These are phyloP conservation scores for Masticophis lateralis DNA, from an alignment of 2,797 vertebrate genomes.

Conservation along the genomic window DNA sequence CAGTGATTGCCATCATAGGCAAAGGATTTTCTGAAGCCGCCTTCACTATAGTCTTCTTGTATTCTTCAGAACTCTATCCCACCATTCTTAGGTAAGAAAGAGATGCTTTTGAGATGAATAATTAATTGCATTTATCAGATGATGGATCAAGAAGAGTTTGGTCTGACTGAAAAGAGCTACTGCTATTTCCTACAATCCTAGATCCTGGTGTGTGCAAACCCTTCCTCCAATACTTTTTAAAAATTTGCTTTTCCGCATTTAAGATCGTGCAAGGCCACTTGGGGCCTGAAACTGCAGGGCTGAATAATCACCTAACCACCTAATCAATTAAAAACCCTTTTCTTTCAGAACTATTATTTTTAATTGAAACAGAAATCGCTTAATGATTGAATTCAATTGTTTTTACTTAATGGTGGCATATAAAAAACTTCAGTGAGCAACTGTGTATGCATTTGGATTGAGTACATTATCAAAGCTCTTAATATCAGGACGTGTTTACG, in stretches of 20 bases:
- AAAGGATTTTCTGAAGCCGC: constrained; percentile 83
- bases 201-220: background rate
- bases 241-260: background rate
- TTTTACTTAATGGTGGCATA: background rate
- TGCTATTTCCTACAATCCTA: background rate
- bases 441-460: no score
- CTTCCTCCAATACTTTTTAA: background rate
- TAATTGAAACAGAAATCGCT: background rate
- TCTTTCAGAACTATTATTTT: background rate
- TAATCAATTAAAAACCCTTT: background rate
- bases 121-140: background rate
- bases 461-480: background rate
- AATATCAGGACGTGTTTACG: background rate
- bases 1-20: constrained; percentile 75
- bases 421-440: background rate
- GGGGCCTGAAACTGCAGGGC: background rate
- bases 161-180: background rate
- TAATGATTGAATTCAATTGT: background rate
- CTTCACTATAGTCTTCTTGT: constrained; percentile 79
- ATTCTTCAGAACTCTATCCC: constrained; percentile 86
- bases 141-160: background rate
- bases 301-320: background rate
- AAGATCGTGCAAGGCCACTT: background rate
- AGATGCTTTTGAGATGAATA: background rate
- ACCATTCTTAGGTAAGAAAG: constrained; percentile 84